Base-by-base conservation (phyloP, 2,797 vertebrate genomes). In the Petrocephalus sullivani region DNA sequence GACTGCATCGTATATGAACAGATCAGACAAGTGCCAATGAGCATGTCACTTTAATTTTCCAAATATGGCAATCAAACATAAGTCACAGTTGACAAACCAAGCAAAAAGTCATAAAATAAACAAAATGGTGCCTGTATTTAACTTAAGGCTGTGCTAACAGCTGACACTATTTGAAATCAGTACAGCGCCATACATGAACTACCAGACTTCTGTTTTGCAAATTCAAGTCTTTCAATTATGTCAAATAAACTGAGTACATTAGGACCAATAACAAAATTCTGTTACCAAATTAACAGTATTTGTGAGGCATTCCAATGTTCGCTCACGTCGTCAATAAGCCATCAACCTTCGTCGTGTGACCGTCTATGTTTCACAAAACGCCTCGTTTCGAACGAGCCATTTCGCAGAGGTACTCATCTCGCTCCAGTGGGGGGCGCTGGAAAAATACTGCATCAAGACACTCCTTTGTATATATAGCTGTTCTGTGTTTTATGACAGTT, bases 401-500 rank as follows among this genome's bases (percentile, higher is more conserved):
- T 60, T 86, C 67, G 37, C 33, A 87, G 51, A 54, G 67, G 9
- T 86, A 87, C 57, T 56, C 4, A 10, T 87, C 28, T 93, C 93
- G 91, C 93, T 95, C 33, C 94, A 94, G 94, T 94, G 94, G 93
- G 94, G 67, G 95, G 94, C 94, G 94, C 94, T 95, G 93, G 91
- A 83, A 81, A 84, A 93, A 56, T 58, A 93, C 93, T 90, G 92
- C 91, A 92, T 90, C 93, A 93, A 91, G 89, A 90, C 92, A 92
- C 88, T 92, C 87, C 16, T 60, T 84, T 94, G 93, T 94, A 94
- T 93, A 94, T 94, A 94, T 91, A 89, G 88, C 90, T 90, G 90
- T 93, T 92, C 90, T 92, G 92, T 93, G 92, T 91, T 90, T 91
- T 93, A 90, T 89, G 71, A 88, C 78, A 41, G 83, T 90, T 86